Evolutionary conservation across 2,113 vertebrate genomes (phyloP).

Genomic region (Amazona guildingii): DNA sequence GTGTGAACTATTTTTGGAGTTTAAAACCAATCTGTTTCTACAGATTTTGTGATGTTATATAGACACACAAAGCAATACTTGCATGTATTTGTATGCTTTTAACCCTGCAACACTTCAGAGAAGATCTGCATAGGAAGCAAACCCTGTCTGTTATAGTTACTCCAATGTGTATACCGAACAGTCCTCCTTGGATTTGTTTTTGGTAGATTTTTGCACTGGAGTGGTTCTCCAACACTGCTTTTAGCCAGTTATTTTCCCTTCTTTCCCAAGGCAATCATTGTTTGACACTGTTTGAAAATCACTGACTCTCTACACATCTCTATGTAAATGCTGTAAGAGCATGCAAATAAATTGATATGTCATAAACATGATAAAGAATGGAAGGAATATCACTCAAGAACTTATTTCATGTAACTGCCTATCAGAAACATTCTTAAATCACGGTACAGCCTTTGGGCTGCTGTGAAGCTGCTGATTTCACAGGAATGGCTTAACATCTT

Average conservation of each 20-base stretch:
- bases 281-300: not conserved
- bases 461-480: not conserved
- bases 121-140: not conserved
- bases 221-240: not conserved
- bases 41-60: not conserved
- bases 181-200: not conserved
- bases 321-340: not conserved
- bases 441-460: not conserved
- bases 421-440: not conserved
- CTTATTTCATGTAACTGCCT: not conserved
- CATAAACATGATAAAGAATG: not conserved
- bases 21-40: not conserved
- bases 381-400: not conserved
- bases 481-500: not conserved
- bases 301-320: not conserved
- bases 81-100: not conserved
- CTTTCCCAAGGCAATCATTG: not conserved
- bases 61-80: not conserved
- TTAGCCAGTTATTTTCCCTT: not conserved
- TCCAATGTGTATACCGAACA: not conserved
- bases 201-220: not conserved
- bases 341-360: not conserved
- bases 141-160: not conserved
- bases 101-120: not conserved
- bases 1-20: not conserved